Conservation (phyloP, 2,113 vertebrate genomes). For the Rattus rattus region DNA sequence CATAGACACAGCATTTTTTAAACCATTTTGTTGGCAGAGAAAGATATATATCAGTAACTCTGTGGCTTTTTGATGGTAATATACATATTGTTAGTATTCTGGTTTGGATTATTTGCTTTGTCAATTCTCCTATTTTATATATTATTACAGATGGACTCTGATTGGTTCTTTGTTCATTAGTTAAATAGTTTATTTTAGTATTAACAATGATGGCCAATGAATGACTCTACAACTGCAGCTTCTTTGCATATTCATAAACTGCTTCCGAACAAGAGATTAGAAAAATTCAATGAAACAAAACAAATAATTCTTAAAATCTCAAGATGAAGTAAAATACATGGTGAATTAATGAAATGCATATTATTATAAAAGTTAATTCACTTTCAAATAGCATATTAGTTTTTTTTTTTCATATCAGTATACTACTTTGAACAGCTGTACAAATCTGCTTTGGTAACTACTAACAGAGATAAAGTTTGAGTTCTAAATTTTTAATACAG, state of each 20-base stretch:
- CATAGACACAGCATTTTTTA: not conserved
- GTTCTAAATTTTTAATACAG: conserved; percentile 59
- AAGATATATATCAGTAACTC: conserved; percentile 27
- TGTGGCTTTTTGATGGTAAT: conserved; percentile 8
- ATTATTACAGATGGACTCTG: conserved; percentile 21
- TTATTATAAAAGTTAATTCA: conserved; percentile 74
- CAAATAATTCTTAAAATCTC: conserved; percentile 63
- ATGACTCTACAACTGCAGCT: not conserved
- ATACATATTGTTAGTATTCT: not conserved
- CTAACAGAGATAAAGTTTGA: conserved; percentile 30
- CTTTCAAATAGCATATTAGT: conserved; percentile 69
- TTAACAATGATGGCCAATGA: conserved; percentile 20
- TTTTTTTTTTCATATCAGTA: conserved; percentile 57
- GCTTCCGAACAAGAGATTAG: conserved; percentile 21
- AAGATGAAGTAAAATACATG: conserved; percentile 45
- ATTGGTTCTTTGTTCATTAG: not conserved
- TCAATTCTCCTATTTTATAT: not conserved
- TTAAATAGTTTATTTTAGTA: not conserved
- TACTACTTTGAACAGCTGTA: conserved; percentile 70
- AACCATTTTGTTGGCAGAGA: not conserved
- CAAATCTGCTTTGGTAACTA: conserved; percentile 60
- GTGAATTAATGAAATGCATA: conserved; percentile 66
- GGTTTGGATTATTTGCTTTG: not conserved
- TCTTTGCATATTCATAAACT: conserved; percentile 52
- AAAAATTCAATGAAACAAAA: conserved; percentile 65